These are phyloP conservation scores for Ophion obscuratus DNA, from an alignment of 2,888 invertebrate genomes.

Conservation along the genomic window DNA sequence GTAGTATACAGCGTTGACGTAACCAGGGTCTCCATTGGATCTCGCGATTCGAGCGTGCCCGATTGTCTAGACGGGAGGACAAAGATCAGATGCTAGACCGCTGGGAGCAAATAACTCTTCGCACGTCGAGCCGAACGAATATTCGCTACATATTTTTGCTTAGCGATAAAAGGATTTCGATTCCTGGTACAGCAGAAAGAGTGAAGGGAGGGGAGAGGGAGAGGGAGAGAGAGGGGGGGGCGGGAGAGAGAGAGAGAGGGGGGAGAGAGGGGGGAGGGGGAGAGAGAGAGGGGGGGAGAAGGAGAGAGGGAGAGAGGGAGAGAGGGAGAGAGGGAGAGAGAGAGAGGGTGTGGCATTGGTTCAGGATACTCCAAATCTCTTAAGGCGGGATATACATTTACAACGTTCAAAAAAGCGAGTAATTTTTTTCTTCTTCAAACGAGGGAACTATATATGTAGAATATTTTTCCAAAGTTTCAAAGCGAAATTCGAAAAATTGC, in stretches of 20 bases:
- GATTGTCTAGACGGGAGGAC: conserved; percentile 23
- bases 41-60: not conserved
- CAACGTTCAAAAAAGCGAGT: too few relatives aligned
- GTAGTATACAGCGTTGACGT: conserved; percentile 1
- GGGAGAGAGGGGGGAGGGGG: not conserved
- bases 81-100: conserved; percentile 17
- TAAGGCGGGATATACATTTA: too few relatives aligned
- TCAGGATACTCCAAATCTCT: not conserved
- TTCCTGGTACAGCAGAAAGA: not conserved
- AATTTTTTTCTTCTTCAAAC: too few relatives aligned
- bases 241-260: not conserved
- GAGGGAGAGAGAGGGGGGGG: not conserved
- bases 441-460: too few relatives aligned
- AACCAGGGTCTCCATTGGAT: not conserved
- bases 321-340: not conserved
- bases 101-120: not conserved
- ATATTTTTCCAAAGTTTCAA: too few relatives aligned
- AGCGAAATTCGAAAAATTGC: too few relatives aligned
- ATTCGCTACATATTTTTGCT: not conserved
- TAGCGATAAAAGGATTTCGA: not conserved
- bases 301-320: too few relatives aligned
- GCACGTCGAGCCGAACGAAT: not conserved
- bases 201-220: not conserved
- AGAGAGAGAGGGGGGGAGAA: too few relatives aligned
- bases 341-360: not conserved